phyloP scores from a whole-genome alignment of 1,140 invertebrate species.

The Halictus rubicundus region DNA sequence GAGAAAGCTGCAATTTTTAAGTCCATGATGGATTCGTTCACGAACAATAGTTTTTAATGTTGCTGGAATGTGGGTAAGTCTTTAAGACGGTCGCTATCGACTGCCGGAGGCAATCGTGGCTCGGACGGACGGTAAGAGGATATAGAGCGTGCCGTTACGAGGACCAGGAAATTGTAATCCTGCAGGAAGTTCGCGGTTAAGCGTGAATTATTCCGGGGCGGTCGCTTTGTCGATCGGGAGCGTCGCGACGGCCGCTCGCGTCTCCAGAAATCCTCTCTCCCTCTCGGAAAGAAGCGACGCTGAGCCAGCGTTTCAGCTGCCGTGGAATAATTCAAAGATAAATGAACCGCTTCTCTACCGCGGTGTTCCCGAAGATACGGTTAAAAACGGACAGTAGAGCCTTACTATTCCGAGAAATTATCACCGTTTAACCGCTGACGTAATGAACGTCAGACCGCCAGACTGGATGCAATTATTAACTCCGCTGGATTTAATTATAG shows the following conservation, averaged over 20 bases:
- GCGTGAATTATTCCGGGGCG: constrained; percentile 26
- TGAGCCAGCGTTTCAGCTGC: constrained; percentile 2
- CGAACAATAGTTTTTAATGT: too few relatives aligned
- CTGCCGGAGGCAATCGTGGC: constrained; percentile 29
- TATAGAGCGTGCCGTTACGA: constrained; percentile 29
- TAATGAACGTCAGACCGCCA: neutral
- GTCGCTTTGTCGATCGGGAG: constrained; percentile 18
- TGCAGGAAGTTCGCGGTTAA: constrained; percentile 31
- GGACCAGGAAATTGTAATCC: constrained; percentile 41
- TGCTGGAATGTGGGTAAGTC: neutral
- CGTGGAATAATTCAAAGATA: constrained; percentile 16
- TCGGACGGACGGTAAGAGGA: constrained; percentile 19
- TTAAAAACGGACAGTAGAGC: neutral
- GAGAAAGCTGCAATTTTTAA: too few relatives aligned
- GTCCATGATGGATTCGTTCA: too few relatives aligned
- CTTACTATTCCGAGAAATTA: neutral
- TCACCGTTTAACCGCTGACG: neutral
- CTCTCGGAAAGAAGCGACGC: constrained; percentile 1
- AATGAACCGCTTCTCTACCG: neutral
- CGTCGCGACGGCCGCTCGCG: neutral
- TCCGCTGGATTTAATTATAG: neutral
- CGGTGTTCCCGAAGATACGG: neutral
- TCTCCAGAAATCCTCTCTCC: too few relatives aligned
- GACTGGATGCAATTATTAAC: neutral
- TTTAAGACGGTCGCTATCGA: constrained; percentile 15